Evolutionary conservation across 2,888 invertebrate species (phyloP), one percentile per base, ranked within the genome.

Genomic region (Aphidoletes aphidimyza): DNA sequence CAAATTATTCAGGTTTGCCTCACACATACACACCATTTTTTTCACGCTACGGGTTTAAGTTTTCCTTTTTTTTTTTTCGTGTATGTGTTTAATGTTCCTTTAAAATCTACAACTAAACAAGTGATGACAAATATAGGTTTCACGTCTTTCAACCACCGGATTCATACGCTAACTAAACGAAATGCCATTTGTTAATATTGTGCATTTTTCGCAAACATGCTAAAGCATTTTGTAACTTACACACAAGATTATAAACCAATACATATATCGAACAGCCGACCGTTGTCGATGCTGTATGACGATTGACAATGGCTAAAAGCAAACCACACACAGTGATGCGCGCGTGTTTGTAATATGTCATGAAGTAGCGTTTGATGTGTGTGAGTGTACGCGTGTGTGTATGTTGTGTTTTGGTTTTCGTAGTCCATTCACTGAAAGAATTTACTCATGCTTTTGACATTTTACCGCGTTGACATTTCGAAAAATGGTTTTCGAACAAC

Each of bases 71-170:
- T 11, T n/a, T 37, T 37, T 37, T 81, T 36, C 9, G 19, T 81
- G n/a, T 37, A 37, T 19, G 19, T 36, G 11, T n/a, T n/a, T n/a
- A n/a, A n/a, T n/a, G 37, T 81, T 81, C 37, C 37, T 81, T 81
- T 78, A 3, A 3, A 3, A 37, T 81, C 22, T 81, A 37, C 36
- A 81, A 81, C 1, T 19, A 19, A 36, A 36, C 8, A 36, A 6
- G 37, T 22, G n/a, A 36, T 22, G 6, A 37, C 81, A 37, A 37
- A 37, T 36, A 81, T 17, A 22, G 14, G n/a, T 5, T 81, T 81
- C 37, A 81, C 81, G 81, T 81, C 81, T 81, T 37, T 19, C 81
- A 37, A 81, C 37, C 81, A 81, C 81, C 81, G 81, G 81, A 81
- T 37, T n/a, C 81, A 81, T 81, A 81, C n/a, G 37, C 37, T 81